Conservation (phyloP, 92 coral and sea anemone species). For the Phenganax subtilis region DNA sequence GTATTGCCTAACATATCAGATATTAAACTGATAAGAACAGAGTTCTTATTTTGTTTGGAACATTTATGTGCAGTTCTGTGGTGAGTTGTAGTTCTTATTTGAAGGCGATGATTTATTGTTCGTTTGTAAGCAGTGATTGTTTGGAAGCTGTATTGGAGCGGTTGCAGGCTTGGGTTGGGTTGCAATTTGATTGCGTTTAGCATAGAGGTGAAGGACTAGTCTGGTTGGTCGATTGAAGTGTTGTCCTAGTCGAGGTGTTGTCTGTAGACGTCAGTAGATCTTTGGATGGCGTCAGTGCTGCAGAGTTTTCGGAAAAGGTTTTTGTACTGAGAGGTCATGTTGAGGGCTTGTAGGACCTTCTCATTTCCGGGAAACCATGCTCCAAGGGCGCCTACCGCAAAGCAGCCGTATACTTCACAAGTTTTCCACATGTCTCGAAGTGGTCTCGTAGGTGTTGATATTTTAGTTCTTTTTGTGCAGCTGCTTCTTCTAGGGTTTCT, state of each 20-base stretch:
- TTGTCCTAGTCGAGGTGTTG: too few species aligned
- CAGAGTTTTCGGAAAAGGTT: neutral
- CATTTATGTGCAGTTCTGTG: too few species aligned
- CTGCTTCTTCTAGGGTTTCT: neutral
- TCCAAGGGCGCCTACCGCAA: neutral
- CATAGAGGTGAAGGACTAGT: too few species aligned
- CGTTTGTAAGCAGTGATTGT: too few species aligned
- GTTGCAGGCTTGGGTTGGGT: too few species aligned
- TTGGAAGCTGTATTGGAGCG: too few species aligned
- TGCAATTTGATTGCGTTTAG: too few species aligned
- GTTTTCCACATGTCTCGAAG: neutral
- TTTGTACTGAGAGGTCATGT: neutral
- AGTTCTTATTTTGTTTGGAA: neutral
- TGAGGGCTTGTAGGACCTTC: neutral
- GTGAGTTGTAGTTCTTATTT: too few species aligned
- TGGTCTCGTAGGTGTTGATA: neutral
- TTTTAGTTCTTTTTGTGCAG: too few species aligned
- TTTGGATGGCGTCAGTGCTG: neutral
- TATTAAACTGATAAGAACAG: conserved; percentile 90
- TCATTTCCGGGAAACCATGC: neutral
- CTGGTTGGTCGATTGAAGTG: too few species aligned
- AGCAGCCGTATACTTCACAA: neutral
- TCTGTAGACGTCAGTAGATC: too few species aligned
- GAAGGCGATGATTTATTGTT: too few species aligned
- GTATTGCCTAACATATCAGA: conserved; percentile 54